Conservation (phyloP, 2,797 vertebrate genomes). For the Spinus olivaceus region DNA sequence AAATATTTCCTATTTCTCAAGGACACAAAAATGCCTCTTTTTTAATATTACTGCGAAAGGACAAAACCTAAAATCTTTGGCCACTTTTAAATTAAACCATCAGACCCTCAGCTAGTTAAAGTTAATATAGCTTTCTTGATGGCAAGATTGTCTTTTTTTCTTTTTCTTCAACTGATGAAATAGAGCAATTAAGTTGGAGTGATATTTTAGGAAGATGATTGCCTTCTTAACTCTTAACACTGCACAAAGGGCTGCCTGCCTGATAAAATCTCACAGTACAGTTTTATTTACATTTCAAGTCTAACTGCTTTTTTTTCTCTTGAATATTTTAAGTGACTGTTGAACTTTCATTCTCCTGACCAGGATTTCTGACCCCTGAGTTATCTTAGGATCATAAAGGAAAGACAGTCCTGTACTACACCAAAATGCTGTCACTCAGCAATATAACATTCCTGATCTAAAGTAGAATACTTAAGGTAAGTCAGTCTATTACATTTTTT, state of each 20-base stretch:
- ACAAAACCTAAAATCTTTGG: not conserved
- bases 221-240: not conserved
- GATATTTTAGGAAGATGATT: constrained; percentile 2
- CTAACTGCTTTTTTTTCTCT: not conserved
- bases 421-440: not conserved
- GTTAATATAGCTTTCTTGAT: not conserved
- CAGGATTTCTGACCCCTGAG: not conserved
- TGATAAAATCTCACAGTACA: not conserved
- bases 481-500: not conserved
- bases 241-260: not conserved
- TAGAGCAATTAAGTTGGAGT: not conserved
- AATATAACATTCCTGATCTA: not conserved
- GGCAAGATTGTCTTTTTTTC: not conserved
- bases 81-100: not conserved
- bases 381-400: not conserved
- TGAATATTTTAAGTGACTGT: not conserved
- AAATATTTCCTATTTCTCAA: not conserved
- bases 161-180: not conserved
- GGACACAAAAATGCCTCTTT: not conserved
- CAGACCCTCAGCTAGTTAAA: not conserved
- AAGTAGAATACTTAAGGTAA: not conserved
- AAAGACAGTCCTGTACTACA: not conserved
- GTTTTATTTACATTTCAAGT: not conserved
- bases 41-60: not conserved
- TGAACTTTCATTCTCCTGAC: not conserved